Evolutionary conservation across 1,140 invertebrate species (phyloP).

Genomic region (Copidosoma floridanum): DNA sequence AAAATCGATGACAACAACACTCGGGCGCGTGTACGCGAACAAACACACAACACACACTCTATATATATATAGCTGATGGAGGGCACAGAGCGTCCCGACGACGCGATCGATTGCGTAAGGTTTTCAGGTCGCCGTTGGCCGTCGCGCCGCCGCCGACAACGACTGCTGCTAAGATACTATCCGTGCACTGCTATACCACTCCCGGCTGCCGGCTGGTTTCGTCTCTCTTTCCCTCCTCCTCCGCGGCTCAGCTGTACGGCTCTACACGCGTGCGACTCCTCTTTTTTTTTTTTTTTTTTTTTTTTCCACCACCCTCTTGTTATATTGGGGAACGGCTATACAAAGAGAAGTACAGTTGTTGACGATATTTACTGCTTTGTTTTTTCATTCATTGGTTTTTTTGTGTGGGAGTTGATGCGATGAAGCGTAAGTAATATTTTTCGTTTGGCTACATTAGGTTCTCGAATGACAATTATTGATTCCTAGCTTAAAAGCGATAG

Average conservation of each 20-base stretch:
- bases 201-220: neutral
- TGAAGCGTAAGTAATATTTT: too few relatives aligned
- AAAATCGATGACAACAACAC: neutral
- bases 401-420: too few relatives aligned
- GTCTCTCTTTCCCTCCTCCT: too few relatives aligned
- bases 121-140: constrained; percentile 10
- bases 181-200: neutral
- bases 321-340: too few relatives aligned
- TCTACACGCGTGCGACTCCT: neutral
- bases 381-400: too few relatives aligned
- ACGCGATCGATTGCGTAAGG: constrained; percentile 18
- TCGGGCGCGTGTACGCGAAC: neutral
- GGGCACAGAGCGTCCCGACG: neutral
- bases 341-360: too few relatives aligned
- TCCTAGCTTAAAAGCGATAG: too few relatives aligned
- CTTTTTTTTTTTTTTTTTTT: neutral
- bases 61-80: neutral
- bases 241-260: neutral
- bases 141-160: neutral
- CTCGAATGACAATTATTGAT: too few relatives aligned
- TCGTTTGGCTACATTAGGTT: too few relatives aligned
- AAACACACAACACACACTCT: neutral
- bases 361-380: too few relatives aligned
- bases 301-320: too few relatives aligned
- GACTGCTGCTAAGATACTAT: too few relatives aligned